Base-by-base conservation (phyloP, 35 echinoderm and acorn worm species). In the Apostichopus californicus region DNA sequence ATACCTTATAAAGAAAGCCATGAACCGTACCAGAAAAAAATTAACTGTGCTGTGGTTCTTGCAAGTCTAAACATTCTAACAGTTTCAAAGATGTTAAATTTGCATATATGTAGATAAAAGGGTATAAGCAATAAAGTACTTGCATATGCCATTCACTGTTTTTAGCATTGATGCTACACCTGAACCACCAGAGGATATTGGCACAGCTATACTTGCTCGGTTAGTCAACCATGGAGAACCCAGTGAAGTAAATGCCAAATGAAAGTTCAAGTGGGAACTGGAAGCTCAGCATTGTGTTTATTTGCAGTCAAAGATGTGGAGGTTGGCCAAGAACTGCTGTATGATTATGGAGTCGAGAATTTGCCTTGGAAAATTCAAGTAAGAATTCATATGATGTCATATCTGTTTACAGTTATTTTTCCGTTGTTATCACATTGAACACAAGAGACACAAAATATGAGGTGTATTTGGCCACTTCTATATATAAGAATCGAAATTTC, bases 141-240 rank as follows among this genome's bases (percentile, higher is more conserved):
- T 28, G 26, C 26, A 28, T 28, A 28, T 28, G 26, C 26, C 28
- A 46, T 87, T 87, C 55, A 4, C 8, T 87, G 59, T 87, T 90
- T 90, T 73, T 25, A 93, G 92, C 56, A 93, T 93, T 93, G 92
- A 93, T 87, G 80, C 92, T 68, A 93, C 92, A 5, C 8, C 57
- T 54, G 92, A 93, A 87, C 87, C 87, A 46, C 8, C 15, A 57
- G 65, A 73, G 24, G 18, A 22, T 5, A 3, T 14, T 5, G 10
- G 59, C 4, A 63, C 55, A 59, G 77, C 91, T 10, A 73, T n/a
- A 78, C 81, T 72, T 9, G 92, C 81, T 46, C 80, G 92, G 6
- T 54, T 93, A 2, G 91, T 86, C 9, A 92, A 92, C 66, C 91
- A 92, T 92, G 91, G 78, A 53, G 78, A 85, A 54, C 12, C 18